These are phyloP conservation scores for Oreortyx pictus DNA, from an alignment of 2,797 vertebrate genomes.

Conservation along the genomic window DNA sequence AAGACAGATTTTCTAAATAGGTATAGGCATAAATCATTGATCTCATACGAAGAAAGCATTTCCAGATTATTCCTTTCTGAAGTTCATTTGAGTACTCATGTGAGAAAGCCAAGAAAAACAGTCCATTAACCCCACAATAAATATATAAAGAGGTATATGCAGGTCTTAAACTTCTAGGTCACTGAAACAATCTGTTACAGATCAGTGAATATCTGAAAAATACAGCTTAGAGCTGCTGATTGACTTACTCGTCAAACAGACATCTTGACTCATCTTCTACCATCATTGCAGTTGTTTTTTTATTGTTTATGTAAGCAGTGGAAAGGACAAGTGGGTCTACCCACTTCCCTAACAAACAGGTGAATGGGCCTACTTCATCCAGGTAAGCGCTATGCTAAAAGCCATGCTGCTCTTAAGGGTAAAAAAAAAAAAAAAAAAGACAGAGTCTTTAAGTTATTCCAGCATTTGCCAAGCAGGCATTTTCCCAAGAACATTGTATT, in stretches of 20 bases:
- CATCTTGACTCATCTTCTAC: background rate
- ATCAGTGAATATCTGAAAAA: background rate
- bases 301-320: too few species aligned
- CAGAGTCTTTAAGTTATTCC: background rate
- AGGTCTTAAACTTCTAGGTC: background rate
- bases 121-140: rapidly evolving
- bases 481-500: constrained; percentile 6
- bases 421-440: background rate
- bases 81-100: background rate
- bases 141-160: background rate
- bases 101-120: background rate
- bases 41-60: background rate
- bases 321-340: background rate
- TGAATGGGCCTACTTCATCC: background rate
- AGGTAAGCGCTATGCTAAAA: background rate
- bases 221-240: background rate
- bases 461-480: constrained; percentile 1
- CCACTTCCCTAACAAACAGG: background rate
- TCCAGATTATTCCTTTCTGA: background rate
- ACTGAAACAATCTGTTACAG: background rate
- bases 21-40: background rate
- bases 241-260: background rate
- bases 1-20: background rate
- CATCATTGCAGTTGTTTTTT: background rate
- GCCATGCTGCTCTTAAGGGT: background rate